Conservation (phyloP, 30 jellyfish, hydroid and myxozoan species). For the Hydractinia echinata region DNA sequence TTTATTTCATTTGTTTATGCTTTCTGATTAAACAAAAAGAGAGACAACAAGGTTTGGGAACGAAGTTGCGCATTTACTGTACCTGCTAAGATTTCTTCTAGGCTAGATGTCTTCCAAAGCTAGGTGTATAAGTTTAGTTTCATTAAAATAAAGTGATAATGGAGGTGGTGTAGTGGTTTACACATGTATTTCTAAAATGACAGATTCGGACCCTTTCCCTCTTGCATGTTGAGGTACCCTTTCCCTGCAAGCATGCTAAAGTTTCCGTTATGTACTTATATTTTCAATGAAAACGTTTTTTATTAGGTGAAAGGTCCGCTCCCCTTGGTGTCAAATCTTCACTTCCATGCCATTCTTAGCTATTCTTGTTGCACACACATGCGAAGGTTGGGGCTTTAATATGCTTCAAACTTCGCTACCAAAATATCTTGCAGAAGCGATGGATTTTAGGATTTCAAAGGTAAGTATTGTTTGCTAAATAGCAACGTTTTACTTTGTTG, state of each 20-base stretch:
- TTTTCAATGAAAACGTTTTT: background rate
- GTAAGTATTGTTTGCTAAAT: constrained; percentile 31
- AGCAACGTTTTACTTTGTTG: background rate
- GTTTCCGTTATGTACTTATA: background rate
- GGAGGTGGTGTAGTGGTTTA: no score
- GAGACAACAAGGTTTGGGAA: no score
- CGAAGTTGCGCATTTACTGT: no score
- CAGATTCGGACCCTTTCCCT: no score
- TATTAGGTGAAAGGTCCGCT: constrained; percentile 36
- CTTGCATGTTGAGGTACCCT: no score
- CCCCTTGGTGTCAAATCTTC: constrained; percentile 78
- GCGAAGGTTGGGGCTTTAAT: constrained; percentile 98
- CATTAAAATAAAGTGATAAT: no score
- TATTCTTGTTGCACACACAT: constrained; percentile 81
- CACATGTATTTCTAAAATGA: no score
- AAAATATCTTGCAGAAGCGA: constrained; percentile 73
- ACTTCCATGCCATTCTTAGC: constrained; percentile 87
- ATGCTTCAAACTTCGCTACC: constrained; percentile 87
- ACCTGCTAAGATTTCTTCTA: no score
- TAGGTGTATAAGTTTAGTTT: no score
- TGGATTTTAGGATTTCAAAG: constrained; percentile 54
- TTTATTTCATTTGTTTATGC: no score
- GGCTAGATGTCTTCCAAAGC: no score
- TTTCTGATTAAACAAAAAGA: no score
- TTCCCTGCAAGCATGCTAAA: background rate